Evolutionary conservation across 2,797 vertebrate genomes (phyloP), one percentile per base, ranked within the genome.

Genomic region (Anas flavirostris): DNA sequence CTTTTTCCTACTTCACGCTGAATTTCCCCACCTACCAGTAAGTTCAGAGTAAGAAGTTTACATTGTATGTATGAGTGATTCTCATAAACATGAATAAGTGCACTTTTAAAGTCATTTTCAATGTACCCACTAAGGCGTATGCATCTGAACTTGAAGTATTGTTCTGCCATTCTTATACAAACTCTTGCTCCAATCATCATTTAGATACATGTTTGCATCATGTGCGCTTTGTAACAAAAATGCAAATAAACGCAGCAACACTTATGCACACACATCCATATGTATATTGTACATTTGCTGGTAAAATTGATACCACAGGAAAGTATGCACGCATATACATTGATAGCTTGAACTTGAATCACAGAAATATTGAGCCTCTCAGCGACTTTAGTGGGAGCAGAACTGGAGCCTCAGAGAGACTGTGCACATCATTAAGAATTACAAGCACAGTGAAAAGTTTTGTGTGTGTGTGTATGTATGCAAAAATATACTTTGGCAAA

Each of bases 201-300:
- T 39, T 1, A 0, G 16, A 59, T 12, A 21, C 16, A 41, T 8
- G n/a, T 56, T 29, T 31, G 23, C 31, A 82, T 60, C 29, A 52
- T 2, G 6, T 12, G 58, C 31, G 17, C 44, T 76, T 73, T 3
- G 21, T 4, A n/a, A 44, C 72, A 85, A 58, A 53, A 73, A 66
- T 1, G 12, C 10, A 66, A 91, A 90, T 29, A 10, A 29, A 37
- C 14, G 59, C 4, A 5, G 41, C 19, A 52, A 56, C 31, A 69
- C 13, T 41, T 8, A 59, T 70, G 35, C 35, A 74, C 26, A 44
- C 10, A 35, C 6, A 75, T 18, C 23, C 33, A 41, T 37, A 68
- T 0, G 2, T 12, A 35, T 17, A 43, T 7, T 63, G 1, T 7
- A 29, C 5, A 31, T 26, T 76, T 72, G 52, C 55, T 46, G 35